These are phyloP conservation scores for Uria aalge DNA, from an alignment of 2,113 vertebrate species.

Conservation along the genomic window DNA sequence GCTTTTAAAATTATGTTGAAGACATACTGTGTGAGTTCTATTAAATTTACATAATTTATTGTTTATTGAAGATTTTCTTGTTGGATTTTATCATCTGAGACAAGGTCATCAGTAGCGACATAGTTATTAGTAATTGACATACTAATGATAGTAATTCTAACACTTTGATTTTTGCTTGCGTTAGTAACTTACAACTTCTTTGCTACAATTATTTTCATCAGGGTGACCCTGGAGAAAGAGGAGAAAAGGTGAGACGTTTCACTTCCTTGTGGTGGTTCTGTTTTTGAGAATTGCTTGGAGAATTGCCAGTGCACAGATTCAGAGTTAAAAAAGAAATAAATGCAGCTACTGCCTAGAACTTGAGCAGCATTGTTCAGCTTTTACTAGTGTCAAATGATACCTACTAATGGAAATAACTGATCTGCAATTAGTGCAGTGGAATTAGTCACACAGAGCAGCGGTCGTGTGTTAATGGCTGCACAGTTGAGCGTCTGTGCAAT, in stretches of 20 bases:
- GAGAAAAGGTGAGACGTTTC: slow-evolving; percentile 88
- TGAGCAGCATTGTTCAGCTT: not conserved
- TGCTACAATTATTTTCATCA: slow-evolving; percentile 71
- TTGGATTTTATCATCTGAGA: not conserved
- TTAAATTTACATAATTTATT: not conserved
- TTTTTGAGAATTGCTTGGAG: not conserved
- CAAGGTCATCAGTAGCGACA: not conserved
- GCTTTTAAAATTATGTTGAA: not conserved
- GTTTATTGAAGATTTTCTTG: not conserved
- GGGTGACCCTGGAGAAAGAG: slow-evolving; percentile 92
- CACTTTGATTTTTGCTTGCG: not conserved
- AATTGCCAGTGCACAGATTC: not conserved
- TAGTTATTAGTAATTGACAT: not conserved
- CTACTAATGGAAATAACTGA: not conserved
- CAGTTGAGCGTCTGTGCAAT: not conserved
- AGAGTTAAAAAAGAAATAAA: not conserved
- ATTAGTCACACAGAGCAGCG: not conserved
- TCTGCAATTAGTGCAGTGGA: not conserved
- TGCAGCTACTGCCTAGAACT: not conserved
- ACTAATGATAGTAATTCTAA: not conserved
- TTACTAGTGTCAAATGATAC: not conserved
- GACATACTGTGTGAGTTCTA: not conserved
- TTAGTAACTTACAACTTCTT: not conserved
- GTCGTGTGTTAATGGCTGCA: not conserved
- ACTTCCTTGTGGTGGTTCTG: not conserved